These are phyloP conservation scores for Phycodurus eques DNA, from an alignment of 2,113 vertebrate species.

Conservation along the genomic window DNA sequence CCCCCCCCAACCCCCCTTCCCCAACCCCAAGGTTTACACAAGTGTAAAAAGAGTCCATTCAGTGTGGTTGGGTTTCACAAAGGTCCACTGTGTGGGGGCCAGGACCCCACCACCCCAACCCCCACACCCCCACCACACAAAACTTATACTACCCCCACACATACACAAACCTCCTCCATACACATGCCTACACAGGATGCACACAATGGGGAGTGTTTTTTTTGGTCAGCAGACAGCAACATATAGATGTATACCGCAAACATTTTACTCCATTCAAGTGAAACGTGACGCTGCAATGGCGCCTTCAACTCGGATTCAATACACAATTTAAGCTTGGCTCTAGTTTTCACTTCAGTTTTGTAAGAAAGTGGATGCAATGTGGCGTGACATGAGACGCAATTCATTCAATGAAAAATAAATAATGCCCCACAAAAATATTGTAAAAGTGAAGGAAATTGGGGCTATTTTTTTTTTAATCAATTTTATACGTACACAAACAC, in stretches of 20 bases:
- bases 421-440: background rate
- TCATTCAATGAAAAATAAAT: background rate
- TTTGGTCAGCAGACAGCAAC: conserved; percentile 41
- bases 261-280: conserved; percentile 17
- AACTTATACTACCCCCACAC: conserved; percentile 7
- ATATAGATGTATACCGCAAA: conserved; percentile 52
- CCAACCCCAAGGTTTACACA: conserved; percentile 69
- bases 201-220: conserved; percentile 50
- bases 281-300: conserved; percentile 4
- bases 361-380: background rate
- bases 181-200: conserved; percentile 46
- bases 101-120: conserved; percentile 24
- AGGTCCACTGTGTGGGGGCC: conserved; percentile 72
- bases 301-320: background rate
- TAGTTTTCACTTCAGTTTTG: background rate
- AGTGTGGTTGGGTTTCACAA: conserved; percentile 72
- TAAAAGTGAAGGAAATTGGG: too few species aligned
- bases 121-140: conserved; percentile 34
- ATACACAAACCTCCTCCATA: conserved; percentile 39
- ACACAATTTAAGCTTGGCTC: background rate
- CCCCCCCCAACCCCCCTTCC: conserved; percentile 52
- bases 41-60: conserved; percentile 79
- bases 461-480: too few species aligned
- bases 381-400: background rate
- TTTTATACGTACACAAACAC: too few species aligned